phyloP scores from a whole-genome alignment of 2,888 invertebrate genomes.

The Argyresthia goedartella region DNA sequence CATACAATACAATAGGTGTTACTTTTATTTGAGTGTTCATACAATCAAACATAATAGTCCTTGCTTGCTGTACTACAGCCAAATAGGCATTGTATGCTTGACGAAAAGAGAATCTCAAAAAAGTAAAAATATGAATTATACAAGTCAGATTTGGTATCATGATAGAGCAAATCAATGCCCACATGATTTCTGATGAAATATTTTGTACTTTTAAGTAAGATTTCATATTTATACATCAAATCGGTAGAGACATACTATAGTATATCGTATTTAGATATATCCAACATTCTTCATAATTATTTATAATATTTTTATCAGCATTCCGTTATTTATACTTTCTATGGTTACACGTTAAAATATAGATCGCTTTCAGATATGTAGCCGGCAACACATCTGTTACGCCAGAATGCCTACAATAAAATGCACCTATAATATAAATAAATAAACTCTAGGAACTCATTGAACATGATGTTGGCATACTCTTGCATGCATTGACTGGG shows the following conservation, averaged over 20 bases:
- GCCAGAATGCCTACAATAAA: slow-evolving; percentile 22
- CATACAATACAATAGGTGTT: no score
- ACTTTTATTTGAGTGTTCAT: no score
- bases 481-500: background rate
- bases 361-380: background rate
- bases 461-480: slow-evolving; percentile 17
- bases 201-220: background rate
- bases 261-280: no score
- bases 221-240: background rate
- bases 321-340: no score
- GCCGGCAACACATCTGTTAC: no score
- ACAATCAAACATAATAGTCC: no score
- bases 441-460: slow-evolving; percentile 49
- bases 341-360: background rate
- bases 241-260: background rate
- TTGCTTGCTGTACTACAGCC: no score
- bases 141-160: background rate
- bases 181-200: background rate
- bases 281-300: slow-evolving; percentile 6
- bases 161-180: slow-evolving; percentile 9
- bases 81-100: no score
- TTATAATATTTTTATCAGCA: slow-evolving; percentile 10
- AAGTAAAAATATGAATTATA: background rate
- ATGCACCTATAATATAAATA: slow-evolving; percentile 53
- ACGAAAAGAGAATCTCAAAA: background rate